Conservation (phyloP, 1,140 invertebrate genomes). For the Drosophila truncata region DNA sequence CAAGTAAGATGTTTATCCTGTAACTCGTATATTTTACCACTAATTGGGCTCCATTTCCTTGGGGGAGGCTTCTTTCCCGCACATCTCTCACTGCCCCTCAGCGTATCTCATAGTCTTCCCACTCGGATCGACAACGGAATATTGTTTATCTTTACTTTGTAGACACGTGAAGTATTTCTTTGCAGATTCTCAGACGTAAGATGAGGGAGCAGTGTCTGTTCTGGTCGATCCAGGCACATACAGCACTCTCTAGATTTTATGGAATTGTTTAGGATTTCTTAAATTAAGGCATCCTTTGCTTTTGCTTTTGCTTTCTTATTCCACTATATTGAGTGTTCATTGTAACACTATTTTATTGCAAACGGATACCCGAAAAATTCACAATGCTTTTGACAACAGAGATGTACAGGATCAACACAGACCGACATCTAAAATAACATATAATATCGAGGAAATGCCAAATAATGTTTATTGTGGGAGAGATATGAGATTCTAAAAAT, state of each 20-base stretch:
- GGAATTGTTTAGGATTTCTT: not conserved
- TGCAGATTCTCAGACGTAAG: conserved; percentile 7
- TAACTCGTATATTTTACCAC: not conserved
- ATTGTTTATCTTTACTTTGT: conserved; percentile 43
- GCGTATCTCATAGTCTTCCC: not conserved
- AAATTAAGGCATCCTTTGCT: not conserved
- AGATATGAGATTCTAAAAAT: conserved; percentile 15
- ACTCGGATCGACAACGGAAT: conserved; percentile 1
- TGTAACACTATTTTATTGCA: not conserved
- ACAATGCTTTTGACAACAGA: conserved; percentile 1
- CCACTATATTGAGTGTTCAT: not conserved
- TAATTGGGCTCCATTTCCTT: not conserved
- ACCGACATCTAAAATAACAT: not conserved
- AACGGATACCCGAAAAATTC: not conserved
- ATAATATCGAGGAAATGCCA: not conserved
- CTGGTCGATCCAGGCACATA: not conserved
- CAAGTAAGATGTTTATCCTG: not conserved
- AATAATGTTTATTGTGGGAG: conserved; percentile 7
- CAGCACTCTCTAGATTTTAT: not conserved
- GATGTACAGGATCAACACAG: conserved; percentile 1
- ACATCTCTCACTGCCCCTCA: too few species aligned
- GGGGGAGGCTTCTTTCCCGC: not conserved
- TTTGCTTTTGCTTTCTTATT: not conserved
- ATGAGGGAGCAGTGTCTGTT: not conserved
- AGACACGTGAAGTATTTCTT: conserved; percentile 30